Evolutionary conservation across 1,140 invertebrate species (phyloP).

Genomic region (Cephus cinctus): DNA sequence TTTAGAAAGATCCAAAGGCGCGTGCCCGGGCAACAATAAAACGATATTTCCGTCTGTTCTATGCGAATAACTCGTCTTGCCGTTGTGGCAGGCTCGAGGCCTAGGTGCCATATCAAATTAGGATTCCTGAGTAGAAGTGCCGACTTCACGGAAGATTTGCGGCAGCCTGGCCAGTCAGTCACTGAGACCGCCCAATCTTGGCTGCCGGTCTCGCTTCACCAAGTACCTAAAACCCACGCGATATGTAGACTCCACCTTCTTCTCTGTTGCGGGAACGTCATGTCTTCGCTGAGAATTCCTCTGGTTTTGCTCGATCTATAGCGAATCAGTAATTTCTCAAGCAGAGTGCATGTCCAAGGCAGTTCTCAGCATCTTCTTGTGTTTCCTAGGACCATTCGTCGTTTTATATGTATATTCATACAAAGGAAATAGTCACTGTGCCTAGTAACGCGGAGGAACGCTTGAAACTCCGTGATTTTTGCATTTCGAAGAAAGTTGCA

Average conservation of each 20-base stretch:
- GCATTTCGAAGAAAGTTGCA: too few species aligned
- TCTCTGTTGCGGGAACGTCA: too few species aligned
- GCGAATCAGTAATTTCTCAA: too few species aligned
- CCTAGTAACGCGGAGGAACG: too few species aligned
- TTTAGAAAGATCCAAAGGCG: neutral
- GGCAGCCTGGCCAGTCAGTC: constrained; percentile 16
- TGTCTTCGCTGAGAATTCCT: too few species aligned
- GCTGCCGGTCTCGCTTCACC: constrained; percentile 13
- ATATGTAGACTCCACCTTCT: constrained; percentile 1
- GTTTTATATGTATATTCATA: too few species aligned
- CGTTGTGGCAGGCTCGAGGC: neutral
- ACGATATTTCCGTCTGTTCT: neutral
- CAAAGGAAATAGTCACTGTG: too few species aligned
- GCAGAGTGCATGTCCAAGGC: too few species aligned
- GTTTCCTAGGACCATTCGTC: too few species aligned
- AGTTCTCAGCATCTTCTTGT: too few species aligned
- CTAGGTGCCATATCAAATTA: constrained; percentile 9
- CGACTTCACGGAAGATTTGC: constrained; percentile 23
- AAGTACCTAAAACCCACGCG: constrained; percentile 13
- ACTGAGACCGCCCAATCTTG: constrained; percentile 6
- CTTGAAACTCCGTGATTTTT: too few species aligned
- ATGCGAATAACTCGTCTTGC: neutral
- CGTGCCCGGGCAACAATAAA: neutral
- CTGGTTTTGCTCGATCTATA: too few species aligned
- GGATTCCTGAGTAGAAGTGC: constrained; percentile 18